Conservation (phyloP, 1,140 invertebrate genomes). For the Drosophila carrolli region DNA sequence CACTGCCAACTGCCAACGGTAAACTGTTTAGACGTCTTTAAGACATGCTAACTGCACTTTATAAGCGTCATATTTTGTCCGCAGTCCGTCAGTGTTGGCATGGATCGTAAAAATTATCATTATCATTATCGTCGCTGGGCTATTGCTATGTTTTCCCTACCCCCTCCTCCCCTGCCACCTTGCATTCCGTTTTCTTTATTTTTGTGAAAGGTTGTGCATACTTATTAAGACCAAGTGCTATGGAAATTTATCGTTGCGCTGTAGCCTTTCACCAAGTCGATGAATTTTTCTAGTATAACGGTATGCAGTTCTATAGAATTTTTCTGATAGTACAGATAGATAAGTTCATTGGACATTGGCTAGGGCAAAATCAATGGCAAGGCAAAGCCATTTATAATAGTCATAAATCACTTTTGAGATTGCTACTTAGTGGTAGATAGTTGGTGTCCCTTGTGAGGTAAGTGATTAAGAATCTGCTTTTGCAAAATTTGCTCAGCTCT, state of each 20-base stretch:
- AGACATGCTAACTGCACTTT: constrained; percentile 78
- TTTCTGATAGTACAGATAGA: not conserved
- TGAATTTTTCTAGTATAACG: not conserved
- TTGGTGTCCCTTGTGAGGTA: too few relatives aligned
- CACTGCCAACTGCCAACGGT: constrained; percentile 48
- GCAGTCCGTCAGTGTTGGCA: constrained; percentile 35
- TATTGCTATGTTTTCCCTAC: constrained; percentile 7
- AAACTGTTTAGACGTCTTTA: constrained; percentile 71
- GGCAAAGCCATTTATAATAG: not conserved
- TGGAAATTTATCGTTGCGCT: constrained; percentile 33
- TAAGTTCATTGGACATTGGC: constrained; percentile 1
- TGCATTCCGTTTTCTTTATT: constrained; percentile 7
- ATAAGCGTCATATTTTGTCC: constrained; percentile 67
- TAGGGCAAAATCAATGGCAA: constrained; percentile 1
- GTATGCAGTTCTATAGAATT: constrained; percentile 27
- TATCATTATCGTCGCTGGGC: constrained; percentile 61
- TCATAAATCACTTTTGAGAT: not conserved
- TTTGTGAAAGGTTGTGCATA: constrained; percentile 73
- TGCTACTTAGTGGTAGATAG: not conserved
- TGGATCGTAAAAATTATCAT: constrained; percentile 79
- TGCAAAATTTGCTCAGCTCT: too few relatives aligned
- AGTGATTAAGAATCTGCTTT: too few relatives aligned
- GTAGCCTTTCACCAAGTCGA: constrained; percentile 61
- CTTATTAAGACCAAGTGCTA: constrained; percentile 37
- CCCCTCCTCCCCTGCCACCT: not conserved